Conservation (phyloP, 2,888 invertebrate species). For the Nudaria mundana region DNA sequence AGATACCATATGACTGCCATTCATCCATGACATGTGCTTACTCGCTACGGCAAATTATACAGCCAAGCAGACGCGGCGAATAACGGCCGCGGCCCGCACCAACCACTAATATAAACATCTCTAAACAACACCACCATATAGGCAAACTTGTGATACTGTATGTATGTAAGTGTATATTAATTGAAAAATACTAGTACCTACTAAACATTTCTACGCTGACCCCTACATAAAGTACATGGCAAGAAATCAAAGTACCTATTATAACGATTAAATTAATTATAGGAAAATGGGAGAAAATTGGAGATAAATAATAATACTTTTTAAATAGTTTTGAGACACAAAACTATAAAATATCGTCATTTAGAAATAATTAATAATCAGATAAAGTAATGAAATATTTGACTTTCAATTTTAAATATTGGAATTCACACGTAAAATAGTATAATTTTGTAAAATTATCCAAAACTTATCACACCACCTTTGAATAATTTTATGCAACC, state of each 20-base stretch:
- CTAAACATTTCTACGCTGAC: conserved; percentile 70
- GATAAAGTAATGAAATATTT: conserved; percentile 48
- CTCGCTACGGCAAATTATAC: conserved; percentile 76
- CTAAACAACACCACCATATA: conserved; percentile 72
- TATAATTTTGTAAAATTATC: conserved; percentile 82
- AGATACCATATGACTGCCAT: conserved; percentile 79
- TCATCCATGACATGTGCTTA: conserved; percentile 73
- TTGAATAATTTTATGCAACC: conserved; percentile 77
- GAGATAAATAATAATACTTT: conserved; percentile 60
- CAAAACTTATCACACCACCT: conserved; percentile 81
- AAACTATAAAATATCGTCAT: conserved; percentile 44
- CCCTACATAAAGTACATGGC: conserved; percentile 77
- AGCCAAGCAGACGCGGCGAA: conserved; percentile 63
- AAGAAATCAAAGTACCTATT: conserved; percentile 73
- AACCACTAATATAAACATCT: conserved; percentile 69
- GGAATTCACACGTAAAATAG: conserved; percentile 80
- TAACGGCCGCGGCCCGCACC: conserved; percentile 55
- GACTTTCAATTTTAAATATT: conserved; percentile 70
- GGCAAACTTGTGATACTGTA: conserved; percentile 74
- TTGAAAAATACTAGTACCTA: conserved; percentile 76
- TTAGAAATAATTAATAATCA: conserved; percentile 45
- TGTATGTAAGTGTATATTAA: conserved; percentile 75
- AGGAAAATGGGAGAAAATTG: conserved; percentile 37
- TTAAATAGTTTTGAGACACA: conserved; percentile 35
- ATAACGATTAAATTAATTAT: conserved; percentile 60